Conservation (phyloP, 2,888 invertebrate genomes). For the Cataglyphis altisquamis region DNA sequence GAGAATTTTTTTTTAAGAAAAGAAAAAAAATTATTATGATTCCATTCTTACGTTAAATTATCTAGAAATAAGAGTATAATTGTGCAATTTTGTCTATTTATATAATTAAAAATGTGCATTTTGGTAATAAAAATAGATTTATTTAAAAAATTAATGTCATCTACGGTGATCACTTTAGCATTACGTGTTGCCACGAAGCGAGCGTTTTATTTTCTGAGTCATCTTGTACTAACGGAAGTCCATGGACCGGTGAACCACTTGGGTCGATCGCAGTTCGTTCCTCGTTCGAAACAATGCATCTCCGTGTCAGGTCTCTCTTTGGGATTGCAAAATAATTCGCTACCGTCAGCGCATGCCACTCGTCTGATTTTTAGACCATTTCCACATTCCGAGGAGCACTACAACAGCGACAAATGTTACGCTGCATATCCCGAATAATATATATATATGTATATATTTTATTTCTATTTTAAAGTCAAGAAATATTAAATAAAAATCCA, state of each 20-base stretch:
- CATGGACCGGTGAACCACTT: slow-evolving; percentile 95
- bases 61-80: neutral
- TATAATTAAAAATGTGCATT: neutral
- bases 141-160: neutral
- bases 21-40: neutral
- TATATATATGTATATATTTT: neutral
- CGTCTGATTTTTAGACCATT: slow-evolving; percentile 92
- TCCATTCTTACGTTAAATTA: neutral
- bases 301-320: slow-evolving; percentile 89
- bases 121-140: neutral
- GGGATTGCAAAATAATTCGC: slow-evolving; percentile 87
- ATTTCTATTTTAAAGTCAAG: neutral
- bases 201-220: slow-evolving; percentile 5
- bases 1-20: neutral
- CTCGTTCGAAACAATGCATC: slow-evolving; percentile 90
- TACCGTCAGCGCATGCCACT: slow-evolving; percentile 90
- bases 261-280: slow-evolving; percentile 89
- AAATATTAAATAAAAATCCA: neutral
- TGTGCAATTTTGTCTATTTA: neutral
- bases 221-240: slow-evolving; percentile 87
- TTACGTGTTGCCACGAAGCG: neutral
- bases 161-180: neutral
- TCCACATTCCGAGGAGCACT: slow-evolving; percentile 93
- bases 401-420: slow-evolving; percentile 59
- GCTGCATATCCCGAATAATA: neutral